Evolutionary conservation across 2,113 vertebrate genomes (phyloP), one percentile per base, ranked within the genome.

Genomic region (Prochilodus magdalenae): DNA sequence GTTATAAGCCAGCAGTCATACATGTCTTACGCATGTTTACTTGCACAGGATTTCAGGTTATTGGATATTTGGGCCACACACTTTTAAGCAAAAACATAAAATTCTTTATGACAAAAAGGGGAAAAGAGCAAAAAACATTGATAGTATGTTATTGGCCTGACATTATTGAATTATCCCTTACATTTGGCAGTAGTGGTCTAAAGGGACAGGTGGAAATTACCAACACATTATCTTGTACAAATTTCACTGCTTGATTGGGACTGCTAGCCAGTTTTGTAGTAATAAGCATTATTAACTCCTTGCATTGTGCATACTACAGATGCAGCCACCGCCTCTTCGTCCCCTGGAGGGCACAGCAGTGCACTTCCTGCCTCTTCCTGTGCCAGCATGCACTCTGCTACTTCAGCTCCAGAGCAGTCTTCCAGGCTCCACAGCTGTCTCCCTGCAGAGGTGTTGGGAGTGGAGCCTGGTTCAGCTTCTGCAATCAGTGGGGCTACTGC

Each of bases 261-360:
- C 96, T 96, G 96, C 96, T 97, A 97, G 97, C 97, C 97, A 96
- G 93, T 92, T 75, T 92, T 92, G 89, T 90, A 91, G 83, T 86
- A 93, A 94, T 86, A 89, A 73, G 81, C 90, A 91, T 90, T 94
- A 93, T 94, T 98, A 93, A 98, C 95, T 94, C 89, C 89, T 82
- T 91, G 91, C 91, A 96, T 95, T 96, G 89, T 97, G 94, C 96
- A 92, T 90, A 95, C 97, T 93, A 90, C 97, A 99, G 98, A 99
- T 99, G 97, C 96, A 94, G 96, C 95, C 92, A 97, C 96, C 93
- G 94, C 95, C 93, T 95, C 97, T 89, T 97, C 96, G 90, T 96
- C 96, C 93, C 94, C 95, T 94, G 97, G 97, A 95, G 95, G 92
- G 93, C 95, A 95, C 93, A 94, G 94, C 95, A 95, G 94, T 93